Conservation (phyloP, 2,888 invertebrate genomes). For the Drosophila yooni region DNA sequence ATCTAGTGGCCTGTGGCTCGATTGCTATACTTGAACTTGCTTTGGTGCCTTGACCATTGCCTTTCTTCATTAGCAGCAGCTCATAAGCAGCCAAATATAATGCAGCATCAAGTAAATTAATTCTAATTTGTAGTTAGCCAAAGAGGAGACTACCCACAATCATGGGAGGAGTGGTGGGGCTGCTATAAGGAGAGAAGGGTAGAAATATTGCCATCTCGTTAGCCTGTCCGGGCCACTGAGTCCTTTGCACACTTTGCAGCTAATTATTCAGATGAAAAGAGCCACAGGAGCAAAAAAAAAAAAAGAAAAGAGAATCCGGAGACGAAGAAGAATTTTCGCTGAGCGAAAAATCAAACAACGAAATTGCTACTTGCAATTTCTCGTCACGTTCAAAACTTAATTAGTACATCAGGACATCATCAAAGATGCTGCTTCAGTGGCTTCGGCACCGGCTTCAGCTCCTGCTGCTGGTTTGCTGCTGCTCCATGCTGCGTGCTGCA, state of each 20-base stretch:
- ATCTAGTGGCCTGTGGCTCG: neutral
- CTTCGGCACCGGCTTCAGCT: slow-evolving; percentile 2
- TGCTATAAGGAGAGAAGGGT: neutral
- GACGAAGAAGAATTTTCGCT: slow-evolving; percentile 37
- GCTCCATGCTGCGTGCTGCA: slow-evolving; percentile 6
- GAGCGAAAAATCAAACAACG: slow-evolving; percentile 76
- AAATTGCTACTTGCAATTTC: slow-evolving; percentile 80
- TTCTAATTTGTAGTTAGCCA: slow-evolving; percentile 74
- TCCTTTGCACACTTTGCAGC: slow-evolving; percentile 75
- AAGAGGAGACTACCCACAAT: slow-evolving; percentile 65
- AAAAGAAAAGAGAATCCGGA: neutral
- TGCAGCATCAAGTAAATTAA: slow-evolving; percentile 67
- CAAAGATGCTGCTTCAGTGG: slow-evolving; percentile 43
- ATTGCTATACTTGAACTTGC: neutral
- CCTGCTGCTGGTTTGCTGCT: slow-evolving; percentile 3
- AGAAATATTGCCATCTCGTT: slow-evolving; percentile 1
- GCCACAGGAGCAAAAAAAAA: slow-evolving; percentile 19
- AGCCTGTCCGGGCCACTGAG: slow-evolving; percentile 42
- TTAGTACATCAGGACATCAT: slow-evolving; percentile 81
- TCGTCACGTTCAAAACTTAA: slow-evolving; percentile 80
- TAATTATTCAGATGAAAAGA: slow-evolving; percentile 77
- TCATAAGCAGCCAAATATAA: slow-evolving; percentile 44
- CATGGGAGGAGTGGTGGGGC: neutral
- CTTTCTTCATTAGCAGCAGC: slow-evolving; percentile 36
- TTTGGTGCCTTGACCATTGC: slow-evolving; percentile 17